phyloP scores from a whole-genome alignment of 2,888 invertebrate species.

The Limulus polyphemus region DNA sequence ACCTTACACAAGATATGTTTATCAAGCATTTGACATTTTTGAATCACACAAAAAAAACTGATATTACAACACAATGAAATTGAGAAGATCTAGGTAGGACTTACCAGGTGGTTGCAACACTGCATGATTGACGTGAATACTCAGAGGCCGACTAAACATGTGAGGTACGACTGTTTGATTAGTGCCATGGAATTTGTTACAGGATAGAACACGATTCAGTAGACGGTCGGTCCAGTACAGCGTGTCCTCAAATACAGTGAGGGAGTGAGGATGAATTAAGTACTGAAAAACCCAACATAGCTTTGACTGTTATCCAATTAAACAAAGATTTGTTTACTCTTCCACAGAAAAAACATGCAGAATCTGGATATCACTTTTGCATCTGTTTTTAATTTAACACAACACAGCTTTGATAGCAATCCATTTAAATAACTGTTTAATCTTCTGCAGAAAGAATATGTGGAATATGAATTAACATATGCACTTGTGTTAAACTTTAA shows the following conservation, averaged over 20 bases:
- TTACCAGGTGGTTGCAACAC: slow-evolving; percentile 63
- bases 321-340: no score
- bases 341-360: no score
- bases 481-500: no score
- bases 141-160: slow-evolving; percentile 83
- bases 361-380: no score
- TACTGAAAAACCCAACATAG: slow-evolving; percentile 50
- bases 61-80: neutral
- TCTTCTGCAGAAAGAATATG: no score
- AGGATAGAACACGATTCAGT: slow-evolving; percentile 73
- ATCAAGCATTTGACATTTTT: neutral
- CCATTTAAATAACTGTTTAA: no score
- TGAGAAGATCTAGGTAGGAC: slow-evolving; percentile 7
- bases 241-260: slow-evolving; percentile 89
- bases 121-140: slow-evolving; percentile 89
- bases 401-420: no score
- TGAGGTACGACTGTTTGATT: slow-evolving; percentile 91
- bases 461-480: no score
- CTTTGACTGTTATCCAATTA: no score
- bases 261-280: slow-evolving; percentile 82
- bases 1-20: neutral
- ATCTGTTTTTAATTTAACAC: no score
- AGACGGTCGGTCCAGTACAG: slow-evolving; percentile 95
- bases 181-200: slow-evolving; percentile 79
- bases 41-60: neutral